Evolutionary conservation across 2,888 invertebrate genomes (phyloP).

Genomic region (Tenthredo livida): DNA sequence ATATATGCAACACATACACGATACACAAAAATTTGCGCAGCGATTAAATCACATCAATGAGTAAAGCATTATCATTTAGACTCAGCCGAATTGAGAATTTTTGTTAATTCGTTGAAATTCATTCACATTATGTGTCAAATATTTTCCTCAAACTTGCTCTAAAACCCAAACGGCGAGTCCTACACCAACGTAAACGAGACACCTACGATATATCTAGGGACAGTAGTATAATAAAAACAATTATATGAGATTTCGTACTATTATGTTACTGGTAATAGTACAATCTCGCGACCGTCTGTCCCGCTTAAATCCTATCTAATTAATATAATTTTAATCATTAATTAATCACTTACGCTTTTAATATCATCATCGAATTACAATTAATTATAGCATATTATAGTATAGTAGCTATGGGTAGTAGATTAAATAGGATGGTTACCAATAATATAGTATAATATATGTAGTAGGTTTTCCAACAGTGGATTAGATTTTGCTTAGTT

Average conservation of each 20-base stretch:
- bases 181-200: constrained; percentile 72
- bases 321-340: constrained; percentile 63
- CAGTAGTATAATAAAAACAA: constrained; percentile 75
- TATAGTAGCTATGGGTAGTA: constrained; percentile 50
- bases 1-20: constrained; percentile 74
- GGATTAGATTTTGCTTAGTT: constrained; percentile 23
- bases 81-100: constrained; percentile 40
- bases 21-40: constrained; percentile 74
- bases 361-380: constrained; percentile 55
- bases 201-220: constrained; percentile 72
- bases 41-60: constrained; percentile 75
- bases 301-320: constrained; percentile 70
- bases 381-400: constrained; percentile 52
- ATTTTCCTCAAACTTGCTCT: neutral
- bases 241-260: constrained; percentile 69
- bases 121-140: constrained; percentile 8
- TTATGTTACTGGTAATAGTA: constrained; percentile 57
- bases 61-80: constrained; percentile 58
- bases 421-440: constrained; percentile 55
- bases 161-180: constrained; percentile 22
- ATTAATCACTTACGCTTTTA: constrained; percentile 59
- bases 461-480: constrained; percentile 47
- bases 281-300: constrained; percentile 73
- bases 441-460: constrained; percentile 38
- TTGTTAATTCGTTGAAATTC: constrained; percentile 21